Conservation (phyloP, 2,888 invertebrate genomes). For the Pherbina coryleti region DNA sequence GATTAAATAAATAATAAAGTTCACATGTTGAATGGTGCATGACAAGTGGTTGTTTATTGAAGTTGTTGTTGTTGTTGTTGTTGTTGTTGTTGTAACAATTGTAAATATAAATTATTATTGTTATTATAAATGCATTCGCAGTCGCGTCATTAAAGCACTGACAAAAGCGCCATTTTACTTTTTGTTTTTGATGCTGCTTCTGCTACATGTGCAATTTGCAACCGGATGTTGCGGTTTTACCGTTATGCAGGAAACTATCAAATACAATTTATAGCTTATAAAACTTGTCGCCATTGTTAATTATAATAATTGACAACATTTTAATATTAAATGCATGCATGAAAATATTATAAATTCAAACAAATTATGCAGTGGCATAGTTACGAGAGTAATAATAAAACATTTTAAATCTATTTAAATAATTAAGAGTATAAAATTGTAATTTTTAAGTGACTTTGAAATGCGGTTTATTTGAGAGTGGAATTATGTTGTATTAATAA, state of each 20-base stretch:
- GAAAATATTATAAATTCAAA: neutral
- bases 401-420: too few relatives aligned
- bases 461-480: too few relatives aligned
- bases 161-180: neutral
- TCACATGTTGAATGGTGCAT: slow-evolving; percentile 28
- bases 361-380: slow-evolving; percentile 2
- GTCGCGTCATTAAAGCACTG: neutral
- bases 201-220: neutral
- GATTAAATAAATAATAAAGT: slow-evolving; percentile 23
- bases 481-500: too few relatives aligned
- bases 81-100: slow-evolving; percentile 9
- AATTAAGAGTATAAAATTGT: too few relatives aligned
- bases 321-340: neutral
- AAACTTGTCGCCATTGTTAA: slow-evolving; percentile 14
- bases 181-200: neutral
- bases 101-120: neutral
- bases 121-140: neutral
- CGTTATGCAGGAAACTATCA: slow-evolving; percentile 25
- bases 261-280: slow-evolving; percentile 17
- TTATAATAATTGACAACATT: slow-evolving; percentile 7
- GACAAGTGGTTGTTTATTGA: slow-evolving; percentile 20
- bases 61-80: slow-evolving; percentile 15
- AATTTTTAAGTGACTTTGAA: too few relatives aligned
- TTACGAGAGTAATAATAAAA: slow-evolving; percentile 17
- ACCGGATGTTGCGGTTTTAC: slow-evolving; percentile 31